Percentiles rank a stretch among this genome's conserved stretches.
Conservation (phyloP, 2,888 invertebrate genomes). For the Lutraria lutraria region DNA sequence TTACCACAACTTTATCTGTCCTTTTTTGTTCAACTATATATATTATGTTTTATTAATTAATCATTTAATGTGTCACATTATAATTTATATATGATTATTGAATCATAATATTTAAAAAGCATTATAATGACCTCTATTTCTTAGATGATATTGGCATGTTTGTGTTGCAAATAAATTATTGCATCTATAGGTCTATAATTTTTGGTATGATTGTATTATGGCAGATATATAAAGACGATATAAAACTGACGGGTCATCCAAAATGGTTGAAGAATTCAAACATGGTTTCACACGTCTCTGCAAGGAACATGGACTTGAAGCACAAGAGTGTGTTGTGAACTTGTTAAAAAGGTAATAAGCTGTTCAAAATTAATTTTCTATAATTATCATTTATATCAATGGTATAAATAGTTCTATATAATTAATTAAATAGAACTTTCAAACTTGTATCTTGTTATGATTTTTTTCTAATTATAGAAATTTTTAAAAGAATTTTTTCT, state of each 20-base stretch:
- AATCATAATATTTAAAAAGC: no score
- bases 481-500: no score
- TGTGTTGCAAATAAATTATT: no score
- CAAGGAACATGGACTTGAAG: slow-evolving; percentile 83
- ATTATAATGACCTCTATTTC: no score
- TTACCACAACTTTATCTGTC: no score
- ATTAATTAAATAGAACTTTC: neutral
- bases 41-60: no score
- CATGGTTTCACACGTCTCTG: slow-evolving; percentile 82
- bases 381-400: neutral
- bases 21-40: no score
- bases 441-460: neutral
- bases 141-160: no score
- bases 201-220: neutral
- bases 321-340: slow-evolving; percentile 83
- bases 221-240: neutral
- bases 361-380: neutral
- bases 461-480: neutral
- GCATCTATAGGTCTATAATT: no score
- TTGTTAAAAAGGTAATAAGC: slow-evolving; percentile 80
- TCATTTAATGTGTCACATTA: no score
- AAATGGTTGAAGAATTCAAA: slow-evolving; percentile 81
- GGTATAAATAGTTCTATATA: neutral
- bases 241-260: neutral
- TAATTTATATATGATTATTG: no score